phyloP scores from a whole-genome alignment of 1,140 invertebrate species.

The Yoshiicerus persimilis region DNA sequence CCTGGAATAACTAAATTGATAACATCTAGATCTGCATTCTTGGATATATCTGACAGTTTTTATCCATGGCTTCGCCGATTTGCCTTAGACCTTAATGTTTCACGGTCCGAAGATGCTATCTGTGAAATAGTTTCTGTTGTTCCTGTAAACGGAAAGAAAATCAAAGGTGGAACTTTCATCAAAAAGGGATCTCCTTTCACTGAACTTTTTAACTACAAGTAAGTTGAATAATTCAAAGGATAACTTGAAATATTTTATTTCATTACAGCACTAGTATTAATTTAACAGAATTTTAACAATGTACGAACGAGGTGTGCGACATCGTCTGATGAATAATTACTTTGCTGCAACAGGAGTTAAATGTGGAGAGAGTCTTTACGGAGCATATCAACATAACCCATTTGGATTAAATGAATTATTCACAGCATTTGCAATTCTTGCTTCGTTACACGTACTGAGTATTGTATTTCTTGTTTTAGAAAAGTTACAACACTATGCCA shows the following conservation, averaged over 20 bases:
- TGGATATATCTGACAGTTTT: conserved; percentile 1
- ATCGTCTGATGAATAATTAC: background rate
- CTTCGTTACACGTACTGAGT: background rate
- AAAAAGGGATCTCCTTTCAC: background rate
- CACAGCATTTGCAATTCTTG: background rate
- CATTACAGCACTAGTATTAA: background rate
- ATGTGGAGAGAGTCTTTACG: background rate
- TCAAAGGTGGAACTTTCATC: background rate
- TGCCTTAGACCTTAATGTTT: background rate
- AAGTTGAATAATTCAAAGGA: background rate
- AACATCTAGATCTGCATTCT: background rate
- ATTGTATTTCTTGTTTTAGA: background rate
- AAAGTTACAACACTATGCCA: background rate
- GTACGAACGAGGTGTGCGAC: background rate
- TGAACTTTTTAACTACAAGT: conserved; percentile 26
- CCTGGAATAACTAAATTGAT: background rate
- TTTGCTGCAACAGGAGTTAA: background rate
- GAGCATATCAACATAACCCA: background rate
- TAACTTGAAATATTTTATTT: background rate
- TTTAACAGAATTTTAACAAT: background rate
- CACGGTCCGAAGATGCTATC: background rate
- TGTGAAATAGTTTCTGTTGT: background rate
- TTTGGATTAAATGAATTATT: background rate
- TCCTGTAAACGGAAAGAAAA: background rate
- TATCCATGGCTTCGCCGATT: background rate